Conservation (phyloP, 2,888 invertebrate genomes). For the Aphodius sticticus region DNA sequence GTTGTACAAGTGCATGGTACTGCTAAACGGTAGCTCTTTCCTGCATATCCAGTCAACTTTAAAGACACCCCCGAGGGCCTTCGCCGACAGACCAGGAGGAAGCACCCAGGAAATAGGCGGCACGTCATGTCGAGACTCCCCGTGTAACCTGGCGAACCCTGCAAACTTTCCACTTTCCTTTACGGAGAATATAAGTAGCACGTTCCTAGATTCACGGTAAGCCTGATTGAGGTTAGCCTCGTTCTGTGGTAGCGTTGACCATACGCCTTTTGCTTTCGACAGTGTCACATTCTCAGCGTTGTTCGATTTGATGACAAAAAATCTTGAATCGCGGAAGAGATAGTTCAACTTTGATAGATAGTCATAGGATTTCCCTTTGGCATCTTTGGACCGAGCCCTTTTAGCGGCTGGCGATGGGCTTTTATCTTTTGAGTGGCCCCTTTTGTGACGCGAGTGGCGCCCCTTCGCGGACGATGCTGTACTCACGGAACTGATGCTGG, state of each 20-base stretch:
- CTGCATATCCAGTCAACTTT: slow-evolving; percentile 97
- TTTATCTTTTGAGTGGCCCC: slow-evolving; percentile 59
- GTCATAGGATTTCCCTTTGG: slow-evolving; percentile 76
- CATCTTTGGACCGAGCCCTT: slow-evolving; percentile 56
- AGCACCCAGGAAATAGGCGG: slow-evolving; percentile 92
- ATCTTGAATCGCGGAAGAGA: slow-evolving; percentile 91
- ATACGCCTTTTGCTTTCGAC: slow-evolving; percentile 94
- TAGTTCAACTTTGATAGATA: slow-evolving; percentile 91
- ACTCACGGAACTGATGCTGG: slow-evolving; percentile 82
- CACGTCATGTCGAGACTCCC: slow-evolving; percentile 89
- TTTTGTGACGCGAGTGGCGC: slow-evolving; percentile 67
- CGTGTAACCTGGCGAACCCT: slow-evolving; percentile 91
- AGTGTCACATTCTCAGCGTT: slow-evolving; percentile 96
- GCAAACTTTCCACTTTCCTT: slow-evolving; percentile 97
- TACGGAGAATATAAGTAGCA: slow-evolving; percentile 94
- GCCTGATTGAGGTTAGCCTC: slow-evolving; percentile 96
- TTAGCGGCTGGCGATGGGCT: slow-evolving; percentile 55
- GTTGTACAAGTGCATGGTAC: slow-evolving; percentile 92
- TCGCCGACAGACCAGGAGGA: slow-evolving; percentile 91
- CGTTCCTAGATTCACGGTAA: slow-evolving; percentile 91
- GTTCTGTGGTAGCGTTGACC: slow-evolving; percentile 98
- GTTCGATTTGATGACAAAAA: slow-evolving; percentile 97
- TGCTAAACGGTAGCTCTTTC: slow-evolving; percentile 91
- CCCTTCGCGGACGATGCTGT: slow-evolving; percentile 71
- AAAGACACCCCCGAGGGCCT: slow-evolving; percentile 94